Conservation (phyloP, 2,113 vertebrate genomes). For the Thinocorus orbignyianus region DNA sequence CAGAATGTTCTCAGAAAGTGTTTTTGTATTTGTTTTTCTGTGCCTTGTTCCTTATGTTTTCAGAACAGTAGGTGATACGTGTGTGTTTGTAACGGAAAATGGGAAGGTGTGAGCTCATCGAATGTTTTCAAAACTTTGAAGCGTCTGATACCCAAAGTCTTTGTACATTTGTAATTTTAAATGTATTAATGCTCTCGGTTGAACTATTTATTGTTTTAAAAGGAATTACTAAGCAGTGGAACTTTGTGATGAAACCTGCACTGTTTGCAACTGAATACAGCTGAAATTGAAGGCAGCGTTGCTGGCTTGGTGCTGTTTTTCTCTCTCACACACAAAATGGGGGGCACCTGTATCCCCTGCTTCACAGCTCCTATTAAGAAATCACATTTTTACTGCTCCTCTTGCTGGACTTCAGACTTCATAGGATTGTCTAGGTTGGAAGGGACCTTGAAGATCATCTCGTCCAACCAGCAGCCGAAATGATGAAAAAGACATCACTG, state of each 20-base stretch:
- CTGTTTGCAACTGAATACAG: conserved; percentile 28
- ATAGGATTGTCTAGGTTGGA: too few relatives aligned
- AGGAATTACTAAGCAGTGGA: neutral
- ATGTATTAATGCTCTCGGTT: conserved; percentile 33
- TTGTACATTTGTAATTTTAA: conserved; percentile 72
- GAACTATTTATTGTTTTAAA: conserved; percentile 67
- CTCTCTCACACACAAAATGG: neutral
- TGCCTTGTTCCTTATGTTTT: conserved; percentile 50
- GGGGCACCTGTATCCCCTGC: fast-evolving
- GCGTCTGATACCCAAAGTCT: conserved; percentile 47
- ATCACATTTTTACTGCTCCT: too few relatives aligned
- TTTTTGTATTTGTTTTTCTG: conserved; percentile 46
- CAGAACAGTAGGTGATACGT: neutral
- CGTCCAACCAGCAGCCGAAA: too few relatives aligned
- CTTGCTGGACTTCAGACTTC: too few relatives aligned
- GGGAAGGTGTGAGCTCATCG: neutral
- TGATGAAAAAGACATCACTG: too few relatives aligned
- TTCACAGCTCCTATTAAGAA: neutral
- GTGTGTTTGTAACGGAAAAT: neutral
- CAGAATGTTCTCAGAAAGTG: neutral
- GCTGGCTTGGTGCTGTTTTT: neutral
- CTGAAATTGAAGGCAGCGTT: neutral
- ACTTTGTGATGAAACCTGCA: conserved; percentile 16
- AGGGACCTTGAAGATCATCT: too few relatives aligned
- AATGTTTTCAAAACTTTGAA: conserved; percentile 5